phyloP scores from a whole-genome alignment of 1,140 invertebrate species.

The Maconellicoccus hirsutus region DNA sequence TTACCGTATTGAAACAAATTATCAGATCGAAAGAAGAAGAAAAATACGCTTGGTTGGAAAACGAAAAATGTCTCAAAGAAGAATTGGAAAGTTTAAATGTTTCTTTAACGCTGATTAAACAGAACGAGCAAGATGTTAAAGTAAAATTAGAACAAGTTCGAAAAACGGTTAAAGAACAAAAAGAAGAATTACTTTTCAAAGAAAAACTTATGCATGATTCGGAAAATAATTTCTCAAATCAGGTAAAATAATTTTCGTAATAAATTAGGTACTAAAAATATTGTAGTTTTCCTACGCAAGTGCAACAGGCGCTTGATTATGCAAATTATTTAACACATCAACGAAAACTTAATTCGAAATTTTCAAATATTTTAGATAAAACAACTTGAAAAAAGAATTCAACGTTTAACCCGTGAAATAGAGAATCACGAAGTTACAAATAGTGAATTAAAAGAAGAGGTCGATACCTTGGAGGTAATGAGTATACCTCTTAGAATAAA shows the following conservation, averaged over 20 bases:
- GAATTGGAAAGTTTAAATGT: slow-evolving; percentile 27
- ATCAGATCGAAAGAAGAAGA: slow-evolving; percentile 29
- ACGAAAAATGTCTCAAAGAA: slow-evolving; percentile 26
- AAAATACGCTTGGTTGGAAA: slow-evolving; percentile 26
- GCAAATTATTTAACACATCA: background rate
- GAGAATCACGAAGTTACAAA: slow-evolving; percentile 32
- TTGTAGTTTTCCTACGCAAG: too few relatives aligned
- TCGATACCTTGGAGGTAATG: slow-evolving; percentile 31
- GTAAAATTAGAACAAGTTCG: slow-evolving; percentile 24
- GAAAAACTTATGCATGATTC: slow-evolving; percentile 26
- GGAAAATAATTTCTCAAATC: slow-evolving; percentile 24
- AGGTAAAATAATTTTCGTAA: background rate
- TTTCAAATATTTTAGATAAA: slow-evolving; percentile 27
- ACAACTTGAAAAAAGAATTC: slow-evolving; percentile 29
- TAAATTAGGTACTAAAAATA: too few relatives aligned
- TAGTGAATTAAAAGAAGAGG: slow-evolving; percentile 33
- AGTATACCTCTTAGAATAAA: too few relatives aligned
- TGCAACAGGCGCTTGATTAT: too few relatives aligned
- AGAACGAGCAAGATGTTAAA: slow-evolving; percentile 23
- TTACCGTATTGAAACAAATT: slow-evolving; percentile 23
- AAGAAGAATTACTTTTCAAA: slow-evolving; percentile 26
- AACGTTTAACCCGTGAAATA: slow-evolving; percentile 28
- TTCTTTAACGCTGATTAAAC: slow-evolving; percentile 26
- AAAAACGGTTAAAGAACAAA: slow-evolving; percentile 25
- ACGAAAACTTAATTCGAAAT: background rate